phyloP scores from a whole-genome alignment of 35 echinoderm and acorn worm genomes.

The Hemicentrotus pulcherrimus region DNA sequence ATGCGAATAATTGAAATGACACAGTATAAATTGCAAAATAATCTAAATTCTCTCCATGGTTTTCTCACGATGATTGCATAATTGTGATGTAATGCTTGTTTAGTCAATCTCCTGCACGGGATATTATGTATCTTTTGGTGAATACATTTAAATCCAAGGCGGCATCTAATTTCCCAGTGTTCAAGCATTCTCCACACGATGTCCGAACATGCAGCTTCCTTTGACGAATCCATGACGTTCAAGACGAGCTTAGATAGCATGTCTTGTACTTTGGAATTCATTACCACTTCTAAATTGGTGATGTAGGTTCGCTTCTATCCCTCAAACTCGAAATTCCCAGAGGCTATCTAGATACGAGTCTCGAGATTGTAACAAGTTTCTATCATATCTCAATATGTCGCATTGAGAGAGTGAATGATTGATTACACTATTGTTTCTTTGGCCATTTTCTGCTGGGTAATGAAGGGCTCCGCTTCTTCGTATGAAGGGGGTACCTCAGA shows the following conservation, averaged over 20 bases:
- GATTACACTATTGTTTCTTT: constrained; percentile 44
- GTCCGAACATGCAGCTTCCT: not conserved
- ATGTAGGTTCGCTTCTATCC: not conserved
- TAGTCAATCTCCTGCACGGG: too few species aligned
- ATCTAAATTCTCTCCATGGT: too few species aligned
- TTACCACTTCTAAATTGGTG: not conserved
- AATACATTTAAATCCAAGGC: too few species aligned
- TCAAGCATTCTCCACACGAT: not conserved
- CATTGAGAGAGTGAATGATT: not conserved
- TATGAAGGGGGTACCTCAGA: constrained; percentile 34
- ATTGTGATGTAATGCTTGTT: too few species aligned
- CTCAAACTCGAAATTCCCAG: not conserved
- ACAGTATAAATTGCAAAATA: too few species aligned
- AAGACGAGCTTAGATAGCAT: not conserved
- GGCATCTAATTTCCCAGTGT: too few species aligned
- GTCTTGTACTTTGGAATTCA: not conserved
- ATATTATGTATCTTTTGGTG: too few species aligned
- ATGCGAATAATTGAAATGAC: too few species aligned
- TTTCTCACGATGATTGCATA: too few species aligned
- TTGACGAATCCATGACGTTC: not conserved
- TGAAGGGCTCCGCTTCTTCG: constrained; percentile 43
- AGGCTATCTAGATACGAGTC: not conserved
- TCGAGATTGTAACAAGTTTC: not conserved
- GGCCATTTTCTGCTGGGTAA: constrained; percentile 27
- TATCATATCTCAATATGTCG: not conserved